Base-by-base conservation (phyloP, 2,113 vertebrate species). In the Phrynosoma blainvillii region DNA sequence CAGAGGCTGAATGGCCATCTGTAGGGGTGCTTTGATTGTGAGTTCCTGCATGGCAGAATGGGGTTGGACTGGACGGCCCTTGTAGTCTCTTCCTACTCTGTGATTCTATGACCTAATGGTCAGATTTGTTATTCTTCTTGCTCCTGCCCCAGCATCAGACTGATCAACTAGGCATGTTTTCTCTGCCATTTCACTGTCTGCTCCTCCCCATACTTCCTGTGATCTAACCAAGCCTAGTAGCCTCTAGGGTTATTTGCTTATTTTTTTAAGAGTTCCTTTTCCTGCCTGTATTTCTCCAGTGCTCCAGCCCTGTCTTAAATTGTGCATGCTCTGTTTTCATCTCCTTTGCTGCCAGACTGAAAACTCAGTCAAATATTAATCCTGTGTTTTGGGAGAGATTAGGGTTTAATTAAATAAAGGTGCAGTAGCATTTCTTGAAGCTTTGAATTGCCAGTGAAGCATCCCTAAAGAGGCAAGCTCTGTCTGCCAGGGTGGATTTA, bases 101-200 rank as follows among this genome's bases (percentile, higher is more conserved):
- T 20, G 21, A 79, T 90, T 36, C 36, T 66, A n/a, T 84, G 62
- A 8, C 0, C 1, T 10, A 75, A 73, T 76, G 90, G 14, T 66
- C 2, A 84, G 77, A n/a, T 32, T 0, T 0, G 0, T 66, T 0
- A 0, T 0, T 0, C 70, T 12, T 89, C 65, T 0, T 4, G 62
- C 30, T 78, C 59, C 81, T 54, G 81, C 13, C 0, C 1, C 0
- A 0, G n/a, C 78, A n/a, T 87, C 86, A 0, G 0, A 10, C 52
- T 12, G 88, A 82, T 91, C 89, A 78, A 2, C 0, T 36, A 68
- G n/a, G 27, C 75, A 54, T 76, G 78, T 62, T 21, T 47, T 79
- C 59, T 68, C 7, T 40, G 56, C 83, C 0, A 0, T 71, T 25
- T 16, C 79, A 0, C 7, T 3, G 74, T 0, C 32, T 36, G 70